Evolutionary conservation across 1,140 invertebrate species (phyloP).

Genomic region (Eupeodes corollae): DNA sequence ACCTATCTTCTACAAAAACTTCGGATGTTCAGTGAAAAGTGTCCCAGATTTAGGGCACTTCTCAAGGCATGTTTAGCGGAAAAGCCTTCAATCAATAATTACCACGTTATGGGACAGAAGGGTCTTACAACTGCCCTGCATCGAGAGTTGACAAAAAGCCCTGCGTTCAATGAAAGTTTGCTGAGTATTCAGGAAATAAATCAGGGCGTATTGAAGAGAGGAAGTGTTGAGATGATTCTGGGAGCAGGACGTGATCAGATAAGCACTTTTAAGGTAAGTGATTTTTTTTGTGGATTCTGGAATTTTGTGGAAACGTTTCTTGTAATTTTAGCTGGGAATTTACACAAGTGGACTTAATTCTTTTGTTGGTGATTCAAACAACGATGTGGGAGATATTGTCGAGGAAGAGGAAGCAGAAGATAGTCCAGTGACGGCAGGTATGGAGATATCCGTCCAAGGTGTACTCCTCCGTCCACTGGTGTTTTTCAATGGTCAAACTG

Average conservation of each 20-base stretch:
- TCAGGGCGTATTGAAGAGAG: conserved; percentile 61
- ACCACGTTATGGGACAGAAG: conserved; percentile 50
- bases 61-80: conserved; percentile 35
- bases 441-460: conserved; percentile 69
- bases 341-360: conserved; percentile 67
- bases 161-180: conserved; percentile 56
- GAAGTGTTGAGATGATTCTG: conserved; percentile 59
- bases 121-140: conserved; percentile 62
- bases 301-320: not conserved
- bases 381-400: conserved; percentile 34
- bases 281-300: not conserved
- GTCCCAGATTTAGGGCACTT: conserved; percentile 37
- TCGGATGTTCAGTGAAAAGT: conserved; percentile 45
- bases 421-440: conserved; percentile 64
- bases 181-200: conserved; percentile 64
- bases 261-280: conserved; percentile 41
- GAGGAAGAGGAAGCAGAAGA: conserved; percentile 42
- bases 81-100: conserved; percentile 48
- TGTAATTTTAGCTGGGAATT: conserved; percentile 53
- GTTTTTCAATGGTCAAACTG: conserved; percentile 73
- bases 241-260: conserved; percentile 41
- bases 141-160: conserved; percentile 45
- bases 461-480: conserved; percentile 69
- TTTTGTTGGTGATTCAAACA: conserved; percentile 45
- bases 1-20: conserved; percentile 55